Conservation (phyloP, 1,140 invertebrate species). For the Drosophila santomea region DNA sequence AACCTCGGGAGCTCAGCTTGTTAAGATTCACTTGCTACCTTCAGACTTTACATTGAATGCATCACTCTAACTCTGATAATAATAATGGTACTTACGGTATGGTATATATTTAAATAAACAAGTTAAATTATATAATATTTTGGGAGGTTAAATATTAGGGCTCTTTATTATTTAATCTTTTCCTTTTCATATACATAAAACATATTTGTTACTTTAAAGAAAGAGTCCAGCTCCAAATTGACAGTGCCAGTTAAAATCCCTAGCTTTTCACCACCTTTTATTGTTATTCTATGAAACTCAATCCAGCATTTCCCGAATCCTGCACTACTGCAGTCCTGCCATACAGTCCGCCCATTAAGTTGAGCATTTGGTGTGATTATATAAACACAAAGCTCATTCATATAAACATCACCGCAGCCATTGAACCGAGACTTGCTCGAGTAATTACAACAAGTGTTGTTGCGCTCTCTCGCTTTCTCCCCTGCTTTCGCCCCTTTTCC, state of each 20-base stretch:
- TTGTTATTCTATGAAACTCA: not conserved
- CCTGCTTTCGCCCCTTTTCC: not conserved
- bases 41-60: not conserved
- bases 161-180: too few species aligned
- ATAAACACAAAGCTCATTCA: slow-evolving; percentile 71
- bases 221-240: too few species aligned
- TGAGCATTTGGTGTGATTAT: slow-evolving; percentile 69
- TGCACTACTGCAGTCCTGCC: slow-evolving; percentile 1
- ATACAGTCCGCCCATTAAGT: slow-evolving; percentile 10
- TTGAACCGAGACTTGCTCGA: slow-evolving; percentile 56
- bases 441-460: slow-evolving; percentile 76
- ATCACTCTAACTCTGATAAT: too few species aligned
- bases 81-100: too few species aligned
- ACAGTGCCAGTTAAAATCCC: too few species aligned
- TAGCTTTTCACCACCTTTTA: not conserved
- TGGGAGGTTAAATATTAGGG: too few species aligned
- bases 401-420: slow-evolving; percentile 71
- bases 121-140: too few species aligned
- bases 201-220: too few species aligned
- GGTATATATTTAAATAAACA: too few species aligned
- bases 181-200: too few species aligned
- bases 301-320: not conserved
- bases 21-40: not conserved
- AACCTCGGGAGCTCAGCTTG: not conserved
- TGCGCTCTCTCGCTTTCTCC: slow-evolving; percentile 2